These are phyloP conservation scores for Entomyzon cyanotis DNA, from an alignment of 2,113 vertebrate genomes.

Conservation along the genomic window DNA sequence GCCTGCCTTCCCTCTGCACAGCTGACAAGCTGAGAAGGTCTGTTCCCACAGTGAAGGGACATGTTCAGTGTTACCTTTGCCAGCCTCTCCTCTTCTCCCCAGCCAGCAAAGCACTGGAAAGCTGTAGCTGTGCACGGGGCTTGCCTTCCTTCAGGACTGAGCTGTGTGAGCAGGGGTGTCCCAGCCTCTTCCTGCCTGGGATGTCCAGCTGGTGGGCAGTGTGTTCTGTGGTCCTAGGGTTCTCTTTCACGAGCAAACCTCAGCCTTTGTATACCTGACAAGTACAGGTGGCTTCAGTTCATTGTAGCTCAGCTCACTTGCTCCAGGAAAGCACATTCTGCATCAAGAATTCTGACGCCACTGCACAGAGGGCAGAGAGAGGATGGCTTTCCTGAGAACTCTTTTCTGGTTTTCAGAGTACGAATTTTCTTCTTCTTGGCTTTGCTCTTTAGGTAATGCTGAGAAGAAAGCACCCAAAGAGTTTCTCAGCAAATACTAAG, in stretches of 20 bases:
- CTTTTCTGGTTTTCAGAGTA: background rate
- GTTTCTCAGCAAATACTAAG: background rate
- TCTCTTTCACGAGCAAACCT: background rate
- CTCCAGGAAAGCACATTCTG: background rate
- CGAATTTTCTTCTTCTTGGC: background rate
- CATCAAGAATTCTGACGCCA: background rate
- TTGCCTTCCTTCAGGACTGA: background rate
- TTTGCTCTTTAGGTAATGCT: background rate
- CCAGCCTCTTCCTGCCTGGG: background rate
- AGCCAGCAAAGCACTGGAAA: accelerated
- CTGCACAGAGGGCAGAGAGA: background rate
- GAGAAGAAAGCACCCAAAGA: background rate
- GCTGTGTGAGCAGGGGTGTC: background rate
- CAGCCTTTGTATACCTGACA: background rate
- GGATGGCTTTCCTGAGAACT: background rate
- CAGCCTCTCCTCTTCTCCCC: background rate
- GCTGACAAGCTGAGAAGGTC: background rate
- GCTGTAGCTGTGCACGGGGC: background rate
- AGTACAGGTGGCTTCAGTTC: background rate
- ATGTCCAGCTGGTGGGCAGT: background rate
- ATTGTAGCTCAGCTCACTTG: background rate
- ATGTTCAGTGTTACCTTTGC: background rate
- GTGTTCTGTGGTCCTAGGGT: background rate
- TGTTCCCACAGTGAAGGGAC: background rate
- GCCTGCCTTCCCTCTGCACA: background rate